Percentiles rank a stretch among this genome's conserved stretches.
Conservation (phyloP, 2,888 invertebrate genomes). For the Drosophila algonquin region DNA sequence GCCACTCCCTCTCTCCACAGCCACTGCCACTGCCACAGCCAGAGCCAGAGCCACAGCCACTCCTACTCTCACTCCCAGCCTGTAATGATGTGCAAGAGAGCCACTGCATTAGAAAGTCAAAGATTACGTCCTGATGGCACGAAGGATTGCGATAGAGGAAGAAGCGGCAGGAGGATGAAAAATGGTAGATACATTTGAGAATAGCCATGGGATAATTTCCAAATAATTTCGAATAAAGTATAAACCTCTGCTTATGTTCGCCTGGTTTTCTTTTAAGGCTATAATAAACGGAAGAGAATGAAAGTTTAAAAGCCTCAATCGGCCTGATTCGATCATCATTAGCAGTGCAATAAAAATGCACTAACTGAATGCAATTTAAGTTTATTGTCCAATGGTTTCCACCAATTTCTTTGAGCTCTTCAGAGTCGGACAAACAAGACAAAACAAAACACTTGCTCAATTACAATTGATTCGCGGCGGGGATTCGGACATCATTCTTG, state of each 20-base stretch:
- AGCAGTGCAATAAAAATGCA: neutral
- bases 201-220: neutral
- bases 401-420: slow-evolving; percentile 29
- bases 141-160: slow-evolving; percentile 10
- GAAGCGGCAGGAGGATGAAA: slow-evolving; percentile 6
- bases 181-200: neutral
- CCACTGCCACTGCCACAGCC: slow-evolving; percentile 12
- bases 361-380: neutral
- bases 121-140: slow-evolving; percentile 60
- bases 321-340: neutral
- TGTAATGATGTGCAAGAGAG: slow-evolving; percentile 74
- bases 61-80: slow-evolving; percentile 38
- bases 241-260: too few species aligned
- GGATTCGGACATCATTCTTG: slow-evolving; percentile 36
- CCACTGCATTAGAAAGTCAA: slow-evolving; percentile 69
- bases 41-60: slow-evolving; percentile 3
- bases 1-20: slow-evolving; percentile 16
- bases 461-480: slow-evolving; percentile 34
- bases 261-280: too few species aligned
- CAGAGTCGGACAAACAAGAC: neutral
- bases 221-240: too few species aligned
- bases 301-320: neutral
- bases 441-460: slow-evolving; percentile 12
- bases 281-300: neutral
- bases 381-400: slow-evolving; percentile 8